Evolutionary conservation across 2,113 vertebrate species (phyloP), one percentile per base, ranked within the genome.

Genomic region (Rhombomys opimus): DNA sequence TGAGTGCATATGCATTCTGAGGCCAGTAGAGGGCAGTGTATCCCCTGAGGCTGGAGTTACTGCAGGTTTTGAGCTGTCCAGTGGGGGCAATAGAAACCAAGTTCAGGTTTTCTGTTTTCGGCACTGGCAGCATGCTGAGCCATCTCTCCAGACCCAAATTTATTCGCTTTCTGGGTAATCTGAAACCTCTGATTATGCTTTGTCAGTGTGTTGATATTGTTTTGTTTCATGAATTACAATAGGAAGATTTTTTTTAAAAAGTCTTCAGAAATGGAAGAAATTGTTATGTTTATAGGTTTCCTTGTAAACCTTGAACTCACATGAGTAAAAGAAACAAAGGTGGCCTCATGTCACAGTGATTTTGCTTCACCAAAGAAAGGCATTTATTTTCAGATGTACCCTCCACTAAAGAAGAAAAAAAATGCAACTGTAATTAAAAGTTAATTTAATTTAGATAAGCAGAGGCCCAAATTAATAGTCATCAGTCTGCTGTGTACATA

Each of bases 371-470:
- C 11, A 46, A n/a, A 61, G n/a, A 76, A 61, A 84, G 50, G n/a
- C 75, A 94, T 93, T 96, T 96, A 82, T 82, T 96, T 86, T 82
- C 87, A 91, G n/a, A 86, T 73, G 61, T 7, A 2, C 2, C 27
- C 52, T 73, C 73, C 61, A 90, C 38, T 46, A 85, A n/a, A 93
- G 46, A 87, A 89, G 80, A 35, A 73, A 84, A 89, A 90, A 90
- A 82, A 90, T 27, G 2, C 25, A 75, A 75, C 85, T 84, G 85
- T 94, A 97, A 96, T 97, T 96, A 97, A 93, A 93, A 86, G 72
- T 85, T 87, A 96, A 95, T 96, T 95, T 97, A 96, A 97, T 97
- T 98, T 95, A 95, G 95, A 97, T 98, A 97, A 96, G 22, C 89
- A 87, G 2, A 72, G 68, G 30, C 50, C 85, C 80, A 81, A 38